Evolutionary conservation across 2,113 vertebrate species (phyloP), one percentile per base, ranked within the genome.

Genomic region (Burhinus oedicnemus): DNA sequence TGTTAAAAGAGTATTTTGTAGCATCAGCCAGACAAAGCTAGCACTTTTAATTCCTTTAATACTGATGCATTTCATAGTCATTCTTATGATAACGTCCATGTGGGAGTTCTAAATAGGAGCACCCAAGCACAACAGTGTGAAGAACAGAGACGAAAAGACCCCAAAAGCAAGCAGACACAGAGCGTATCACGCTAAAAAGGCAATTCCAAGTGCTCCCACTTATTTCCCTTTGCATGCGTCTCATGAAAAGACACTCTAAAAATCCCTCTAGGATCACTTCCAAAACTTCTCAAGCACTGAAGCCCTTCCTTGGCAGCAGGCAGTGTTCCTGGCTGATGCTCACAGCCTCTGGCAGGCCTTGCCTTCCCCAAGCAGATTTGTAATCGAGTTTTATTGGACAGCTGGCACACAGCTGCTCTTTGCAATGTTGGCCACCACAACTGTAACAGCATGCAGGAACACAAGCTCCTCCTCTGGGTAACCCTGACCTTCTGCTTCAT

Each of bases 351-450:
- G 77, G 81, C 81, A 87, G 36, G 40, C 58, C 15, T 57, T n/a
- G 40, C 54, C 47, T 40, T 84, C 74, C 58, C 78, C 65, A 32
- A 21, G 69, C 58, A 65, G 44, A 55, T 44, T 27, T 90, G 64
- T 34, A 69, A 81, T 18, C 0, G 0, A 32, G 83, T 54, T 78
- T 68, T 69, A 55, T 38, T 27, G 55, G 66, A 69, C 87, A 94
- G 92, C 84, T 91, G 83, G 84, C 84, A 89, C 27, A 68, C 94
- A 95, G 87, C 87, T 91, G 70, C 83, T 92, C 83, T 27, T 12
- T 15, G 29, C 87, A 79, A 26, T 1, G 0, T 68, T 60, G 72
- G 42, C 84, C 68, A 76, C 32, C 74, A 45, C 69, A 80, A 38
- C 38, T 34, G n/a, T 6, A 83, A 75, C 30, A 82, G 52, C 89